Conservation (phyloP, 2,888 invertebrate species). For the Drosophila helvetica region DNA sequence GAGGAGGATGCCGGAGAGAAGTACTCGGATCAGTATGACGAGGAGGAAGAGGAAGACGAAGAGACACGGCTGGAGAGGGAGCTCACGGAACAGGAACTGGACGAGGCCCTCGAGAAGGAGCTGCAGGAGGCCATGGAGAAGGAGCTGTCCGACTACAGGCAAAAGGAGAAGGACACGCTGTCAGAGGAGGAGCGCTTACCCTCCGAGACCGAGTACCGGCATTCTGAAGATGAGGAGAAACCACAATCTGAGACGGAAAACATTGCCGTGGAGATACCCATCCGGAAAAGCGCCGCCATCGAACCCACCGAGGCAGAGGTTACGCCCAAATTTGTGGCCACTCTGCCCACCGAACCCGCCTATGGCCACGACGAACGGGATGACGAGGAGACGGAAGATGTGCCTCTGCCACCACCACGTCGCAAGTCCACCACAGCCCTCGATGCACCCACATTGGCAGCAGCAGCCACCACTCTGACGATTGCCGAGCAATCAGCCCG, state of each 20-base stretch:
- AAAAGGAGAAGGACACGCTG: conserved; percentile 25
- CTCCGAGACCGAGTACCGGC: conserved; percentile 17
- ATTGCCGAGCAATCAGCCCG: conserved; percentile 51
- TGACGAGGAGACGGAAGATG: conserved; percentile 33
- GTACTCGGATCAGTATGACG: conserved; percentile 61
- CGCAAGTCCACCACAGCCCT: conserved; percentile 77
- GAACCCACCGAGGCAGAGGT: conserved; percentile 67
- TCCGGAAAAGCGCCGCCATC: conserved; percentile 47
- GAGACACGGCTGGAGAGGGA: conserved; percentile 35
- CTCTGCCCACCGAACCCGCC: conserved; percentile 65
- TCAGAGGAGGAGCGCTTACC: conserved; percentile 7
- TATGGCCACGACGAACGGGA: conserved; percentile 34
- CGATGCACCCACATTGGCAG: conserved; percentile 50
- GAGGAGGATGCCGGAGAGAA: conserved; percentile 60
- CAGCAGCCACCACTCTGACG: conserved; percentile 32
- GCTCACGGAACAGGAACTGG: conserved; percentile 62
- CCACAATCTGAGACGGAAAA: conserved; percentile 19
- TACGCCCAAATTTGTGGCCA: conserved; percentile 58
- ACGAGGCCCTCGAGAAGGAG: conserved; percentile 69
- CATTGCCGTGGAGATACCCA: conserved; percentile 35
- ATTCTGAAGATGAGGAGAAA: conserved; percentile 19
- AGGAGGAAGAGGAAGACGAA: conserved; percentile 55
- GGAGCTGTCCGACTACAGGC: conserved; percentile 40
- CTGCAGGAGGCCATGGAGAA: conserved; percentile 73
- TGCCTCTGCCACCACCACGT: conserved; percentile 79